Conservation (phyloP, 1,140 invertebrate genomes). For the Acromyrmex heyeri region DNA sequence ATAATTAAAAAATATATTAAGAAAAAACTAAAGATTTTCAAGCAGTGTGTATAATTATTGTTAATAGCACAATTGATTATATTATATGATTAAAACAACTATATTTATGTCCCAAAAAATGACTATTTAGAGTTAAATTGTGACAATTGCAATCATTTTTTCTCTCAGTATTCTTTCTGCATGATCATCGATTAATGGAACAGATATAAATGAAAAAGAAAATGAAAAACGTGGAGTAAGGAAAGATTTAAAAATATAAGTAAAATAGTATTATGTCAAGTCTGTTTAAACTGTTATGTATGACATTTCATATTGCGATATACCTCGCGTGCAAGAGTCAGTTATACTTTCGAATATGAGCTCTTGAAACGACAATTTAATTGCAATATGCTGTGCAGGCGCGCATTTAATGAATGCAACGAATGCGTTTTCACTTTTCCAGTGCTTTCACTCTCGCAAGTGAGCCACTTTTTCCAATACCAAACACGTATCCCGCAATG, state of each 20-base stretch:
- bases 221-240: background rate
- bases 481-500: constrained; percentile 45
- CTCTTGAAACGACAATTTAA: constrained; percentile 42
- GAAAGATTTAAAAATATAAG: background rate
- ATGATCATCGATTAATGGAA: background rate
- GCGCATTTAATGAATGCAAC: constrained; percentile 64
- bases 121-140: no score
- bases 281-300: background rate
- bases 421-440: constrained; percentile 72
- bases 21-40: no score
- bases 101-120: no score
- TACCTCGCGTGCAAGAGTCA: constrained; percentile 28
- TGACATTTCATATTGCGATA: constrained; percentile 23
- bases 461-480: constrained; percentile 67
- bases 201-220: background rate
- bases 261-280: background rate
- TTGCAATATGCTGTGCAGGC: constrained; percentile 54
- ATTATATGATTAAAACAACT: no score
- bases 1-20: no score
- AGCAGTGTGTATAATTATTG: no score
- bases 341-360: constrained; percentile 50
- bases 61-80: no score
- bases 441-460: constrained; percentile 75
- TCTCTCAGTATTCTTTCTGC: no score
- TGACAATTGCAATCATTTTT: no score